These are phyloP conservation scores for Drepana falcataria DNA, from an alignment of 2,888 invertebrate species.

Conservation along the genomic window DNA sequence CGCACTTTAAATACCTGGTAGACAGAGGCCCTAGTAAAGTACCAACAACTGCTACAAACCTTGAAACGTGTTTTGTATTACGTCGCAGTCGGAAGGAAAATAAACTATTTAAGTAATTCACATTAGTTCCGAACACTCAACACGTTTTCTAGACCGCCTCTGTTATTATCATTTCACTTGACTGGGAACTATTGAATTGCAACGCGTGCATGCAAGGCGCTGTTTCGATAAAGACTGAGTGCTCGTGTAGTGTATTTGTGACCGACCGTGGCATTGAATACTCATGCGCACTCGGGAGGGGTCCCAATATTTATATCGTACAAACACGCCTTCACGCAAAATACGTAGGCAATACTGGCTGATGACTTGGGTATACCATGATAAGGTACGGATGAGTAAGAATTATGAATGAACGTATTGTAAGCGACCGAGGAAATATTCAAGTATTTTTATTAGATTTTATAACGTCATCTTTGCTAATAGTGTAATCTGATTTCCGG, in stretches of 20 bases:
- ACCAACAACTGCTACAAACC: slow-evolving; percentile 6
- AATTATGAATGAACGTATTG: neutral
- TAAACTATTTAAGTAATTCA: neutral
- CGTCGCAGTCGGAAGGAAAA: neutral
- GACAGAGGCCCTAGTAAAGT: slow-evolving; percentile 1
- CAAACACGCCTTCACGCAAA: neutral
- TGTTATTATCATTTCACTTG: slow-evolving; percentile 17
- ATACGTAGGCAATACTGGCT: neutral
- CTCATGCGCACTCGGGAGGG: slow-evolving; percentile 20
- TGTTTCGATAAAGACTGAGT: slow-evolving; percentile 30
- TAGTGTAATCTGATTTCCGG: too few relatives aligned
- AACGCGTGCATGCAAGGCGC: slow-evolving; percentile 24
- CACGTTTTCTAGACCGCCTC: neutral
- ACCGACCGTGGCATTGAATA: slow-evolving; percentile 46
- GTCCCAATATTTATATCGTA: slow-evolving; percentile 33
- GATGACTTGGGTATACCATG: neutral
- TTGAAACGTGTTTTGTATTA: slow-evolving; percentile 5
- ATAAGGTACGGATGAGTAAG: neutral
- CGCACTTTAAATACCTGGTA: neutral
- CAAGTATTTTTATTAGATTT: neutral
- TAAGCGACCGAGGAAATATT: neutral
- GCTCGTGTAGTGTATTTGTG: slow-evolving; percentile 7
- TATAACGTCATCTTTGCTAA: too few relatives aligned
- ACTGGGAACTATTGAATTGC: slow-evolving; percentile 10
- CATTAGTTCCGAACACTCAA: neutral